phyloP scores from a whole-genome alignment of 1,140 invertebrate genomes.

The Bathynomus jamesi region DNA sequence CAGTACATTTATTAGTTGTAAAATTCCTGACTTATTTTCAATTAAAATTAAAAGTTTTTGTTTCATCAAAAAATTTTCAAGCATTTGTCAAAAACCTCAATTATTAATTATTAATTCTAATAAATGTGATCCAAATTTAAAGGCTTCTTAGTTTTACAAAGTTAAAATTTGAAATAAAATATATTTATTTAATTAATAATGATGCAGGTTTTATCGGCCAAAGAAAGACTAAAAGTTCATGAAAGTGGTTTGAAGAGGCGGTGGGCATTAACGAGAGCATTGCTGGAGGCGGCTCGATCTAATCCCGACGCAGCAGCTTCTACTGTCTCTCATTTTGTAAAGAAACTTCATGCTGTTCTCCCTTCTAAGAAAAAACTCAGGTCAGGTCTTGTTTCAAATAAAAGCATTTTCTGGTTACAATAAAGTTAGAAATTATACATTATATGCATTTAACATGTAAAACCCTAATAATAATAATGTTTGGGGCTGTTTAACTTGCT shows the following conservation, averaged over 20 bases:
- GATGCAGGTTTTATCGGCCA: neutral
- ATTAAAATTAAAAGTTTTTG: too few relatives aligned
- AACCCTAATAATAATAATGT: too few relatives aligned
- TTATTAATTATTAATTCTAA: too few relatives aligned
- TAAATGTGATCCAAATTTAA: too few relatives aligned
- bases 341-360: neutral
- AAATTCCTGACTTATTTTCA: too few relatives aligned
- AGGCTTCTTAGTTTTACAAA: neutral
- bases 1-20: too few relatives aligned
- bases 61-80: neutral
- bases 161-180: neutral
- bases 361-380: neutral
- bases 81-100: neutral
- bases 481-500: too few relatives aligned
- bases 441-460: too few relatives aligned
- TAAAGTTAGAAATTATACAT: too few relatives aligned
- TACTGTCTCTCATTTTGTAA: neutral
- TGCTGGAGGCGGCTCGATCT: conserved; percentile 4
- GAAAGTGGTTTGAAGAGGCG: neutral
- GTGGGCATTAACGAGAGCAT: neutral
- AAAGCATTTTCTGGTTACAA: too few relatives aligned
- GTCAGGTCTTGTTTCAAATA: too few relatives aligned
- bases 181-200: neutral
- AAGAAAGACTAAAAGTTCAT: neutral
- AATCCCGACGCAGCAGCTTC: neutral